These are phyloP conservation scores for Eristalis tenax DNA, from an alignment of 2,888 invertebrate species.

Conservation along the genomic window DNA sequence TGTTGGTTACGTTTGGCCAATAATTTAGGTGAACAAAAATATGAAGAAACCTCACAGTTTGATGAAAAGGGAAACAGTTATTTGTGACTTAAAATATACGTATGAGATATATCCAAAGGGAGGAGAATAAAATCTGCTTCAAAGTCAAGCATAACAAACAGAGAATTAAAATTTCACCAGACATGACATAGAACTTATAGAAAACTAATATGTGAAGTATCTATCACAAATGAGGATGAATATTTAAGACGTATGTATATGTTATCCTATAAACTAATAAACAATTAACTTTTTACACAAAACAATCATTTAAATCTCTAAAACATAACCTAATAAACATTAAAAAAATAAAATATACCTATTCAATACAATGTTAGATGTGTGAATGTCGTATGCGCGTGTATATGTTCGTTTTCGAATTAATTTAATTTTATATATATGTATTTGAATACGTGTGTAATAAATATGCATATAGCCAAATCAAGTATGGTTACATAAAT, in stretches of 20 bases:
- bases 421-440: constrained; percentile 9
- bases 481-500: not conserved
- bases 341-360: constrained; percentile 9
- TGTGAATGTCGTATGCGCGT: constrained; percentile 1
- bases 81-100: constrained; percentile 66
- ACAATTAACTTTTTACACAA: constrained; percentile 69
- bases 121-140: constrained; percentile 31
- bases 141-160: not conserved
- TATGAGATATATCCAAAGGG: constrained; percentile 19
- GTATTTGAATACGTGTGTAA: constrained; percentile 42
- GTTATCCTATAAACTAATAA: constrained; percentile 58
- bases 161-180: constrained; percentile 6
- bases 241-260: constrained; percentile 36
- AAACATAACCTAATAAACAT: constrained; percentile 33
- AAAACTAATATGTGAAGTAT: constrained; percentile 62
- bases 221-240: constrained; percentile 71
- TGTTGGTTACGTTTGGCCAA: constrained; percentile 37
- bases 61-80: constrained; percentile 21
- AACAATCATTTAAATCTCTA: constrained; percentile 39
- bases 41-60: too few species aligned
- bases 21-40: constrained; percentile 22
- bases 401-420: constrained; percentile 19
- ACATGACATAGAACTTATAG: constrained; percentile 29
- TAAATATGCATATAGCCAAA: constrained; percentile 55
- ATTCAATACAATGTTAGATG: constrained; percentile 45